Evolutionary conservation across 2,113 vertebrate genomes (phyloP).

Genomic region (Apeltes quadracus): DNA sequence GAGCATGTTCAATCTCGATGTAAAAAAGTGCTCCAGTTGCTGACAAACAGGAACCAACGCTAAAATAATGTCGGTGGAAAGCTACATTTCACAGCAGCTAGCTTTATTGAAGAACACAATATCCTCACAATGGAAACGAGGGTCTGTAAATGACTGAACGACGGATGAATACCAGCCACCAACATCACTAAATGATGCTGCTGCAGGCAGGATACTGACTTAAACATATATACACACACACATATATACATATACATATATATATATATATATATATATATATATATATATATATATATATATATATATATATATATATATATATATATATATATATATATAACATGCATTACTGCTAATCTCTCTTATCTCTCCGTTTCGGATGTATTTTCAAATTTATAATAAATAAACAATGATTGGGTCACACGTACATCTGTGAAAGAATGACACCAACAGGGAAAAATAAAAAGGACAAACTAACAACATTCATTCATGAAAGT

Average conservation of each 20-base stretch:
- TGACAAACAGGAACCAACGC: neutral
- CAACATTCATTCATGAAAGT: neutral
- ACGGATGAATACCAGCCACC: neutral
- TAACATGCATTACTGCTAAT: neutral
- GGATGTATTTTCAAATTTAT: neutral
- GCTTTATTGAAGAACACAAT: neutral
- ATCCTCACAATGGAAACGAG: neutral
- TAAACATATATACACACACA: no score
- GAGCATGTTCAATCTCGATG: neutral
- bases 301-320: no score
- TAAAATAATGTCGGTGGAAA: neutral
- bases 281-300: no score
- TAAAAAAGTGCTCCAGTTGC: neutral
- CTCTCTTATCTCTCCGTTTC: neutral
- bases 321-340: neutral
- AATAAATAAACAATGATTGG: neutral
- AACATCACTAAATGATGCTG: constrained; percentile 50
- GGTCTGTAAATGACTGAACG: neutral
- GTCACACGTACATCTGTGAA: neutral
- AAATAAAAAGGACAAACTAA: neutral
- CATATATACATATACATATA: no score
- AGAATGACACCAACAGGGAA: neutral
- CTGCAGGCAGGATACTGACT: no score
- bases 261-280: no score
- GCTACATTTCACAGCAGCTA: neutral